Conservation (phyloP, 2,888 invertebrate genomes). For the Hypercompe scribonia region DNA sequence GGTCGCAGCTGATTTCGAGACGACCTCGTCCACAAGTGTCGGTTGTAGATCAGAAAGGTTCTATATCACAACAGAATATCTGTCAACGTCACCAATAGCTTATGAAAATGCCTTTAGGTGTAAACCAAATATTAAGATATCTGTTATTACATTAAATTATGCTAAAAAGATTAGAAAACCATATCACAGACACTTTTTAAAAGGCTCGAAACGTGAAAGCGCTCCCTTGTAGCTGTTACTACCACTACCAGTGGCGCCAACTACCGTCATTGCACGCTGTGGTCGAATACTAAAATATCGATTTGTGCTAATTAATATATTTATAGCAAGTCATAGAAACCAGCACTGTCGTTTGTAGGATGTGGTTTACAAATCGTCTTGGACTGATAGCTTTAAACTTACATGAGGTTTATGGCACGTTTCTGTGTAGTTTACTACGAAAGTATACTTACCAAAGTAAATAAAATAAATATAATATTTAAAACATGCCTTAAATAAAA, state of each 20-base stretch:
- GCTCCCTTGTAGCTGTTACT: neutral
- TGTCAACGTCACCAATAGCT: too few relatives aligned
- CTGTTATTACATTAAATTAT: neutral
- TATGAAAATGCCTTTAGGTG: neutral
- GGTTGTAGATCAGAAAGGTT: too few relatives aligned
- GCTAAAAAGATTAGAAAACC: neutral
- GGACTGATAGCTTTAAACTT: too few relatives aligned
- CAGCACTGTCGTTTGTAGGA: neutral
- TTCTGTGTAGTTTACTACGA: too few relatives aligned
- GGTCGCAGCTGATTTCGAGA: too few relatives aligned
- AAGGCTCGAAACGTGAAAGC: neutral
- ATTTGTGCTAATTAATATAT: too few relatives aligned
- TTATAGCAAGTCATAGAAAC: neutral
- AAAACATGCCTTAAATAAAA: slow-evolving; percentile 44
- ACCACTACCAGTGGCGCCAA: neutral
- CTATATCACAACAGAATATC: too few relatives aligned
- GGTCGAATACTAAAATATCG: too few relatives aligned
- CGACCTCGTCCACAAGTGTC: neutral
- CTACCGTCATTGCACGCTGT: too few relatives aligned
- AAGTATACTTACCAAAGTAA: neutral
- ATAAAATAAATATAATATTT: neutral
- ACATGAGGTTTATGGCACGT: neutral
- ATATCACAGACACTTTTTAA: neutral
- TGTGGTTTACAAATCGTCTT: too few relatives aligned
- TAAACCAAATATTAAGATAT: too few relatives aligned